A percentile compares a stretch with the other conserved stretches of the same genome.
Conservation (phyloP, 2,113 vertebrate genomes). For the Lepisosteus osseus region DNA sequence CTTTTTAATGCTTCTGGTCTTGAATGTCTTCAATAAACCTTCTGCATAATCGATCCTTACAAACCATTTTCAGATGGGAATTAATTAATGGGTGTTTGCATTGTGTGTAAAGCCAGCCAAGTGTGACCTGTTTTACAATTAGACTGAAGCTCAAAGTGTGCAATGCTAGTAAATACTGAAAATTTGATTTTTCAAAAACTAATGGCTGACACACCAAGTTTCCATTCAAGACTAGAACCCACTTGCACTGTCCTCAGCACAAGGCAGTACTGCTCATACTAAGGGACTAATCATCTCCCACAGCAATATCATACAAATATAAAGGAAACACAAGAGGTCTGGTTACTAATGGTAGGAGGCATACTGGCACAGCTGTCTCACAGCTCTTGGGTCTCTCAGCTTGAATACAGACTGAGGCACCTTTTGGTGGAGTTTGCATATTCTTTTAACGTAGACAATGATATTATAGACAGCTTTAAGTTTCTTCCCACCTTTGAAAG, state of each 20-base stretch:
- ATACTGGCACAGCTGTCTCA: neutral
- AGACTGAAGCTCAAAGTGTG: neutral
- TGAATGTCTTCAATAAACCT: too few relatives aligned
- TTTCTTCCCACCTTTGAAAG: too few relatives aligned
- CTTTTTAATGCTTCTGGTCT: too few relatives aligned
- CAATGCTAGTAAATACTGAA: too few relatives aligned
- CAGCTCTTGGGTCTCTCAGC: neutral
- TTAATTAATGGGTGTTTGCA: too few relatives aligned
- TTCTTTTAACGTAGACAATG: too few relatives aligned
- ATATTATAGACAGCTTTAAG: too few relatives aligned
- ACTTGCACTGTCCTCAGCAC: neutral
- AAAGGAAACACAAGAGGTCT: neutral
- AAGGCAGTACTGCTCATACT: neutral
- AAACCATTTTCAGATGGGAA: too few relatives aligned
- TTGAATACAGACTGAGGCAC: too few relatives aligned
- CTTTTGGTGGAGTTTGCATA: too few relatives aligned
- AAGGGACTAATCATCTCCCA: neutral
- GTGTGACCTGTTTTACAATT: neutral
- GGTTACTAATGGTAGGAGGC: neutral
- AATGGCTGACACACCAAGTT: slow-evolving; percentile 2
- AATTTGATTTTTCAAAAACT: neutral
- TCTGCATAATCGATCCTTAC: too few relatives aligned
- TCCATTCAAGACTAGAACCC: neutral
- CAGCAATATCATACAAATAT: neutral
- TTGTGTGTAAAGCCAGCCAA: neutral